Conservation (phyloP, 2,888 invertebrate species). For the Agrochola circellaris region DNA sequence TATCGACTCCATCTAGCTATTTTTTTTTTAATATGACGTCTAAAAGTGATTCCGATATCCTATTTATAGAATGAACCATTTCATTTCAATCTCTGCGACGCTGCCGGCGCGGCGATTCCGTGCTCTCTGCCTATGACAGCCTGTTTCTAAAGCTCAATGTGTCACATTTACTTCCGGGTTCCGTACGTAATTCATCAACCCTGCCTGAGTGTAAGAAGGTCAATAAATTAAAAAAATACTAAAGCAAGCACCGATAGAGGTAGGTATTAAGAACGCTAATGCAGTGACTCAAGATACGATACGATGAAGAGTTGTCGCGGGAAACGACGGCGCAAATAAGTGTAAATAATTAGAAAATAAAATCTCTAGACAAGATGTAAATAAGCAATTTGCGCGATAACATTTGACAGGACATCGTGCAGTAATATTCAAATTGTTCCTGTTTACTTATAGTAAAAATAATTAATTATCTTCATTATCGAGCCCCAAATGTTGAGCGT, state of each 20-base stretch:
- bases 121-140: not conserved
- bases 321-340: conserved; percentile 26
- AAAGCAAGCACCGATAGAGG: conserved; percentile 88
- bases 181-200: conserved; percentile 58
- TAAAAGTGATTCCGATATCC: too few species aligned
- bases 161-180: not conserved
- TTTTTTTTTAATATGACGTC: too few species aligned
- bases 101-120: not conserved
- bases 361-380: conserved; percentile 21
- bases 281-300: conserved; percentile 65
- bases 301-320: conserved; percentile 35
- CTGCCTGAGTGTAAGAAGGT: conserved; percentile 38
- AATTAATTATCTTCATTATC: not conserved
- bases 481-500: not conserved
- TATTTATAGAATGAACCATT: too few species aligned
- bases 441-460: conserved; percentile 18
- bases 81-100: too few species aligned
- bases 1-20: too few species aligned
- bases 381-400: conserved; percentile 25
- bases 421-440: not conserved
- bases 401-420: not conserved
- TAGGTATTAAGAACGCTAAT: conserved; percentile 77
- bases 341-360: conserved; percentile 36
- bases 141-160: not conserved
- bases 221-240: conserved; percentile 71